Percentiles rank a stretch among this genome's conserved stretches.
Evolutionary conservation across 2,113 vertebrate species (phyloP).

Genomic region (Pseudonaja textilis): DNA sequence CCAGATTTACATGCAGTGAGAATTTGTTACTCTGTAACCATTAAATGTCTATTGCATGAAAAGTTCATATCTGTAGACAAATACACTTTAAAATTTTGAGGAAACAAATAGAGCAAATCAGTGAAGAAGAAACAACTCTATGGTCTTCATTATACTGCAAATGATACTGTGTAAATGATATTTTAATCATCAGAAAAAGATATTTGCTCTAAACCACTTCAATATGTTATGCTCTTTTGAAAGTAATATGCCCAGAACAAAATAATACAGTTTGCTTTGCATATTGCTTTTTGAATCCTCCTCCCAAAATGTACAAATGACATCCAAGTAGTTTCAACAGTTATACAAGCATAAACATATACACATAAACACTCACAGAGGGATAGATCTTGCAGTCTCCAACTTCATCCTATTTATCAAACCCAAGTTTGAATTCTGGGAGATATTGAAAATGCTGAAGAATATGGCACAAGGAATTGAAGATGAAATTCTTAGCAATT

Average conservation of each 20-base stretch:
- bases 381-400: background rate
- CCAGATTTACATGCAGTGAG: background rate
- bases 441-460: background rate
- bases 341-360: background rate
- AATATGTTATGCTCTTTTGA: background rate
- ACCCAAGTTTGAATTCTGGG: background rate
- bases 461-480: background rate
- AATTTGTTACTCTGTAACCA: background rate
- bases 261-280: background rate
- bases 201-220: background rate
- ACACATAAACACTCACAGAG: background rate
- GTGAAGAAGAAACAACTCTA: background rate
- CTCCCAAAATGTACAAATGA: constrained; percentile 1
- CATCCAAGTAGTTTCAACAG: background rate
- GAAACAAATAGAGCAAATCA: background rate
- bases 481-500: background rate
- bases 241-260: constrained; percentile 19
- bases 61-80: constrained; percentile 22
- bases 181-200: background rate
- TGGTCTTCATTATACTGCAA: background rate
- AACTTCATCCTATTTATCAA: background rate
- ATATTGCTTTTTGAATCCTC: background rate
- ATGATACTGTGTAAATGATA: constrained; percentile 12
- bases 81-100: background rate
- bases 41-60: background rate